Evolutionary conservation across 2,888 invertebrate species (phyloP), one percentile per base, ranked within the genome.

Genomic region (Coremacera marginata): DNA sequence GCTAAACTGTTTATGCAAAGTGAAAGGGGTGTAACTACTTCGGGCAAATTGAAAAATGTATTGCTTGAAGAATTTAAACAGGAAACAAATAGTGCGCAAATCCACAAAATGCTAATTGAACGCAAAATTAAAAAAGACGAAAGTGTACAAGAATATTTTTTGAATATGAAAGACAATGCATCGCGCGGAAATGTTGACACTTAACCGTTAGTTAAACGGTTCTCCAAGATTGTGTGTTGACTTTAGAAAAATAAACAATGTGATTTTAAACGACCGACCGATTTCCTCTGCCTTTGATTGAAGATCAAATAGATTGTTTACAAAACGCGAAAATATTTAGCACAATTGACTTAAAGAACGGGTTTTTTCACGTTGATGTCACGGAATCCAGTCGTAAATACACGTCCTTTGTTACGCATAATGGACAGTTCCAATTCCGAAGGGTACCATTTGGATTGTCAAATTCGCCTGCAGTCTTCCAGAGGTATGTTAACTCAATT

Each of bases 371-470:
- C 70, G 83, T 88, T 0, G 81, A 82, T 5, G 75, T 88, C 31
- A 76, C 83, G 16, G 73, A 82, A 44, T 74, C 75, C 8, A 82
- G 83, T 22, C 75, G 75, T 80, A 86, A 31, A 31, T 31, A 31
- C 31, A 31, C 31, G 3, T 31, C 31, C 31, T 31, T 31, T 5
- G 31, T 31, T 0, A 85, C 84, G 0, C 84, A 84, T 1, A 82
- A 82, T 22, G 84, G 85, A 3, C 84, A 84, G 34, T 87, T 80
- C 49, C 83, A 87, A n/a, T 86, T 84, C 63, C 55, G 70, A 3
- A 78, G 79, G 65, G 75, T 84, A 63, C 89, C 88, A 0, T 90
- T 90, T 83, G 89, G 89, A 5, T 74, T 89, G 5, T 79, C 80
- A 2, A 86, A 86, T 52, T 84, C 83, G 0, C 84, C 84, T 1